Conservation (phyloP, 2,113 vertebrate genomes). For the Atrichornis clamosus region DNA sequence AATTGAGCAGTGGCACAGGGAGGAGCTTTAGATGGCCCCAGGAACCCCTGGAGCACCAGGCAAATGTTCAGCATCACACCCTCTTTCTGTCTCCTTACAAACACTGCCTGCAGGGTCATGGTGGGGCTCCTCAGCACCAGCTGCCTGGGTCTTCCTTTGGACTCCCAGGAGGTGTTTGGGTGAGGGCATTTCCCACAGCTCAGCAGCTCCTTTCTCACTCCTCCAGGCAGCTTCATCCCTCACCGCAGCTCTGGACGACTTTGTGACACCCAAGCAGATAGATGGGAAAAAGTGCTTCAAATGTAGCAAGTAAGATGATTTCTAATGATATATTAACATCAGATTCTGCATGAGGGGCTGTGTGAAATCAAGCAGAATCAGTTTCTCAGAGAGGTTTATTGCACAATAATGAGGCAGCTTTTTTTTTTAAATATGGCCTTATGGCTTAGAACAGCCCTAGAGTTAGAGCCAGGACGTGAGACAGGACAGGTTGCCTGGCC, state of each 20-base stretch:
- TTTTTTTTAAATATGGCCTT: neutral
- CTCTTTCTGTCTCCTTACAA: neutral
- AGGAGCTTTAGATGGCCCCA: neutral
- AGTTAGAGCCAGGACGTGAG: neutral
- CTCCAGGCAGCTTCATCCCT: conserved; percentile 74
- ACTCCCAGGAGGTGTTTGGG: neutral
- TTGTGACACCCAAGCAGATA: conserved; percentile 85
- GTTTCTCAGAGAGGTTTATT: neutral
- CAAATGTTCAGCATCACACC: neutral
- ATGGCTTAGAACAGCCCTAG: neutral
- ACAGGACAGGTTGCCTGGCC: neutral
- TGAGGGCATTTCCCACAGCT: neutral
- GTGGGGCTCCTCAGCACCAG: neutral
- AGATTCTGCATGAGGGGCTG: neutral
- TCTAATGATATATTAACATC: accelerated
- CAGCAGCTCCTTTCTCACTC: neutral
- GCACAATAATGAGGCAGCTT: neutral
- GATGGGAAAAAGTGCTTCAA: conserved; percentile 60
- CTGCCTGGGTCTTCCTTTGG: neutral
- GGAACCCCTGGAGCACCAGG: neutral
- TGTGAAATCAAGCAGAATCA: neutral
- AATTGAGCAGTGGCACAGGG: neutral
- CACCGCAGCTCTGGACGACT: conserved; percentile 84
- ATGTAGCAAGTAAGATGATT: neutral
- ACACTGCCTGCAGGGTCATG: accelerated